Evolutionary conservation across 1,140 invertebrate species (phyloP), one percentile per base, ranked within the genome.

Genomic region (Drosophila lacteicornis): DNA sequence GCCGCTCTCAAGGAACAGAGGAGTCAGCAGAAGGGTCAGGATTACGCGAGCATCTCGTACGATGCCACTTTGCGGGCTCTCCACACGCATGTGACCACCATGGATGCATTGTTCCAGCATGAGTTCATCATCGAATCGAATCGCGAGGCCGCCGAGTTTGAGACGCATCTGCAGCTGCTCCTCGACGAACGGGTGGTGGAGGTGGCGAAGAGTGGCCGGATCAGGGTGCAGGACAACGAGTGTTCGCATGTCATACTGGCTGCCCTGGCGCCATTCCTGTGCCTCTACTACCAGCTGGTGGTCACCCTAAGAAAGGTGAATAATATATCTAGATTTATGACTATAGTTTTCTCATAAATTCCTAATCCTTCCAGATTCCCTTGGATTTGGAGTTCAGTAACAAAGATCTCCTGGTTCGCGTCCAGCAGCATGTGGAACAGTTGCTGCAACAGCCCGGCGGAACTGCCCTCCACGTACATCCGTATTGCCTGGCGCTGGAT

Each of bases 401-500:
- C 74, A 95, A 94, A 80, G 79, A 82, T 12, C 82, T 94, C 6
- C 67, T 95, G 22, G 92, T 92, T 46, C 77, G 87, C 17, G 91
- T 93, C 0, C 95, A 95, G 75, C 84, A 93, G 71, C 75, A 92
- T 49, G 87, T 94, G n/a, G 95, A 95, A 80, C 73, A 70, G 61
- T 57, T 91, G 51, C 79, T 93, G 0, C 91, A 91, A 33, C 79
- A 65, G 66, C 88, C 69, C 56, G 85, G 82, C 3, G 84, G 76
- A 0, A 53, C 73, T 33, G 81, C 84, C 4, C 55, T 61, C 2
- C 92, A 93, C 66, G 91, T 94, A 4, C 95, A 95, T 92, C 94
- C 95, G 0, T 95, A 95, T 93, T 94, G 93, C 69, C 91, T 95
- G 33, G 94, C 94, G 42, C 91, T 95, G 66, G 94, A 95, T 74